Evolutionary conservation across 1,140 invertebrate species (phyloP), one percentile per base, ranked within the genome.

Genomic region (Tetraneura akinire): DNA sequence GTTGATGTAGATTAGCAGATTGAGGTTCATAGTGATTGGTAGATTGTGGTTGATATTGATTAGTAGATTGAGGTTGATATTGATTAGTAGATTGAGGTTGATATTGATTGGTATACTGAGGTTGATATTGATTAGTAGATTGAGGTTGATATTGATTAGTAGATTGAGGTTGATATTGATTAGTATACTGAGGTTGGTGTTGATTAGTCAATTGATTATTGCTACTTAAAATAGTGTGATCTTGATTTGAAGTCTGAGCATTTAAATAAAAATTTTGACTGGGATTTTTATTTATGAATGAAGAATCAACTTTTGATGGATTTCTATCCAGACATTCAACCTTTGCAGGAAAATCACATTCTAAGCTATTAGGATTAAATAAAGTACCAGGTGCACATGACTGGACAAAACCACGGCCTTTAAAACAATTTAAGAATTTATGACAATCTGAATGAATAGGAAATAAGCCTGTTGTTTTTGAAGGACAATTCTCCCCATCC

Each of bases 371-470:
- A 0, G 89, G 87, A 85, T 91, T 91, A 83, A 92, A 93, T 0
- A 90, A 84, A 0, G 91, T 92, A 32, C 91, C 91, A 0, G 90
- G 88, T 1, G 88, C 87, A 83, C 92, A 93, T 9, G 80, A 47
- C 83, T 90, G 88, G 3, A 90, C 85, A 51, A 86, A 84, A 11
- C 89, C 88, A 37, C 87, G 85, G 1, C 90, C 90, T 32, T 89
- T 88, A 85, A 87, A 90, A 82, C 92, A 93, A 83, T 90, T 91
- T 11, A 92, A 86, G 84, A 90, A 93, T 81, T 90, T 89, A 82
- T 88, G 88, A 73, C 92, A 93, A 82, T 92, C 89, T 0, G 87
- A 84, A 1, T 87, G 87, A 84, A 90, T 90, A 1, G 90, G 86
- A 80, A 89, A 89, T 62, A 87, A 85, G 0, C 91, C 91, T 0